Base-by-base conservation (phyloP, 2,113 vertebrate genomes). In the Burhinus oedicnemus region DNA sequence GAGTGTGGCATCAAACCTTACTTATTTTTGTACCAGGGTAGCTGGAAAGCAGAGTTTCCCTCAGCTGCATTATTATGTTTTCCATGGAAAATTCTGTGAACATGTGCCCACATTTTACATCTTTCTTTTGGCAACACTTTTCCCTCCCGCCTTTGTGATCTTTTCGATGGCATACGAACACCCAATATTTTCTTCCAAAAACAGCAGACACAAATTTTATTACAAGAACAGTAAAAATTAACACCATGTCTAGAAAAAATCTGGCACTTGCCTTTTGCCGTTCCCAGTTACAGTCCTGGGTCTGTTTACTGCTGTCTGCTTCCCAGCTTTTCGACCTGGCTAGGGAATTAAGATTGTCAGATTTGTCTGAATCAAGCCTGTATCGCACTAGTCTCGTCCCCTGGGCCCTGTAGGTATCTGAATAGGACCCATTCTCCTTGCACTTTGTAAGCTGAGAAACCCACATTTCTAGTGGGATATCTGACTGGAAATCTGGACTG, bases 351-450 rank as follows among this genome's bases (percentile, higher is more conserved):
- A 14, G 40, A 77, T 76, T 91, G 65, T 76, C 69, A 87, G 57
- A 85, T 95, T 93, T 88, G 70, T 90, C 58, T 47, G 40, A 79
- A 79, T 74, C n/a, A 70, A 89, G 32, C 26, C 34, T 83, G 34
- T 45, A 65, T 70, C 3, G 3, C 58, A 29, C 27, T 38, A 42
- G 54, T 74, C 36, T 80, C 8, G 1, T 90, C 54, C 38, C 58
- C 60, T 74, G 57, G 30, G 54, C 15, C 71, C 23, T 60, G 27
- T n/a, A 51, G 52, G n/a, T 40, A 14, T 70, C 79, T 86, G 54
- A 55, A 88, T 49, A 83, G 40, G 11, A 65, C 13, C 14, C 1
- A 2, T 58, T 81, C 49, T 87, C 30, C 38, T 71, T 8, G 1
- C n/a, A 45, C 9, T 94, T 65, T 42, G 17, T 45, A 58, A 81